These are phyloP conservation scores for Carduelis carduelis DNA, from an alignment of 2,797 vertebrate genomes.

Conservation along the genomic window DNA sequence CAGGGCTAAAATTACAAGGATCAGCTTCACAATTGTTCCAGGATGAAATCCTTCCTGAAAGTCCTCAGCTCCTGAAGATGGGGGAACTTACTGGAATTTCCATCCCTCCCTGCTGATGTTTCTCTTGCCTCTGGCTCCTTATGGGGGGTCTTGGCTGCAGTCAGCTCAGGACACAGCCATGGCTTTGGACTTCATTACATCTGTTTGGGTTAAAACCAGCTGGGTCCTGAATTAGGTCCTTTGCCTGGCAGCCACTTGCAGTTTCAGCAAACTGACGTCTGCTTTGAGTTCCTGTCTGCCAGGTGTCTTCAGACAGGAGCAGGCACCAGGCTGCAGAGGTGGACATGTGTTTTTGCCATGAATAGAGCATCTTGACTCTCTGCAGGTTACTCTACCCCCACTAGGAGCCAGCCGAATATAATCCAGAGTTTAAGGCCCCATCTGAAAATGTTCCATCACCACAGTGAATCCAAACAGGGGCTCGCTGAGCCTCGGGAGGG, in stretches of 20 bases:
- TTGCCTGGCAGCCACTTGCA: not conserved
- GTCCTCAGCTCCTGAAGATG: not conserved
- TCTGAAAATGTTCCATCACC: slow-evolving; percentile 76
- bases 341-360: not conserved
- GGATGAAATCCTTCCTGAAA: not conserved
- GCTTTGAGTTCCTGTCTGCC: not conserved
- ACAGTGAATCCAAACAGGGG: slow-evolving; percentile 64
- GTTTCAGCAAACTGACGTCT: fast-evolving
- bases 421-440: slow-evolving; percentile 82
- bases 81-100: not conserved
- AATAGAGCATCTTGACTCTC: slow-evolving; percentile 70
- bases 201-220: not conserved
- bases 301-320: not conserved
- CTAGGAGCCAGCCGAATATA: slow-evolving; percentile 82
- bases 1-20: not conserved
- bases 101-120: not conserved
- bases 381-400: slow-evolving; percentile 81
- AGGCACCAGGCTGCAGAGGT: not conserved
- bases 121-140: not conserved
- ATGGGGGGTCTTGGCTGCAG: not conserved
- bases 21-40: not conserved
- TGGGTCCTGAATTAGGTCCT: not conserved
- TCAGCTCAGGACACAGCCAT: not conserved
- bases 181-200: not conserved
- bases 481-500: slow-evolving; percentile 70